Evolutionary conservation across 1,140 invertebrate species (phyloP), one percentile per base, ranked within the genome.

Genomic region (Vanessa tameamea): DNA sequence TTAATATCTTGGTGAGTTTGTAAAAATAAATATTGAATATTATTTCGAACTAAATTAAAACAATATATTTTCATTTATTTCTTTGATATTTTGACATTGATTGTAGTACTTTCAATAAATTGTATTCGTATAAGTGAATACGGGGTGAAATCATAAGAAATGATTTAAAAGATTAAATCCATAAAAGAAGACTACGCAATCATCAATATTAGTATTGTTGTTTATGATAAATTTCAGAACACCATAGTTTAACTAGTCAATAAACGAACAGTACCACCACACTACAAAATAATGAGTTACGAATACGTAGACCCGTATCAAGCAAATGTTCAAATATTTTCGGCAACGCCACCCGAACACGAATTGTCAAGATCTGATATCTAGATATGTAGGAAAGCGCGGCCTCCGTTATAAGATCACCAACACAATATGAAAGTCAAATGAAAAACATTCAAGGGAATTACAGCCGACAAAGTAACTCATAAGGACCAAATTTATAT

Each of bases 281-380:
- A 69, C 68, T 67, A 79, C 77, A 79, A 78, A 73, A 78, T 80
- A 78, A 80, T 78, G 75, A 78, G 72, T 80, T 76, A 79, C 77
- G 77, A 83, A 83, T 79, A 64, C 20, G 15, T 47, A 72, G 64
- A 66, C 80, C 76, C 83, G 77, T 83, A 82, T 81, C 82, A 64
- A 61, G 55, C 69, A 78, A 81, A 77, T 70, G 64, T 68, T 73
- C 72, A 73, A 73, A 74, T 73, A 75, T 80, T 80, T 82, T 67
- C 72, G 78, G 71, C 75, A 72, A 72, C 67, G 69, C 74, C 74
- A 80, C 76, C 69, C 73, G 53, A 75, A 77, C 64, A 73, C 64
- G 53, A 78, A 79, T 77, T 75, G 78, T 82, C 48, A 73, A 83
- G 82, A 83, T 83, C 75, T 75, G 77, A 78, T 79, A 77, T 73